Conservation (phyloP, 1,140 invertebrate species). For the Phocides pigmalion region DNA sequence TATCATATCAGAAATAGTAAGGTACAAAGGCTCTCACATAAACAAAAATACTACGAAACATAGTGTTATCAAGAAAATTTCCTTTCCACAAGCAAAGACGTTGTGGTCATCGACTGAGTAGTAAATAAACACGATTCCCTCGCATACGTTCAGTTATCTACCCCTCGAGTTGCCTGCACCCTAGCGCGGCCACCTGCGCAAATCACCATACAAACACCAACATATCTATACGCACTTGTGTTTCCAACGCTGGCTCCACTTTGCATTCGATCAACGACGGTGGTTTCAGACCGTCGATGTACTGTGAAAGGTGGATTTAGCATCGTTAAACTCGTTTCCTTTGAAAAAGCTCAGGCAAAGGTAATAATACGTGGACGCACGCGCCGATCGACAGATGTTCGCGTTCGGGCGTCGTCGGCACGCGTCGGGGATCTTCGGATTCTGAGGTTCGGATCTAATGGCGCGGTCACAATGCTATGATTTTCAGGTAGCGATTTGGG, state of each 20-base stretch:
- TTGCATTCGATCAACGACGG: neutral
- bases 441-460: constrained; percentile 18
- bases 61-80: neutral
- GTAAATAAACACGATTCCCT: constrained; percentile 29
- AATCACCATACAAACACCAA: constrained; percentile 19
- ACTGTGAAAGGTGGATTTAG: constrained; percentile 18
- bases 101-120: constrained; percentile 22
- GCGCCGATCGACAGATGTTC: constrained; percentile 46
- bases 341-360: constrained; percentile 29
- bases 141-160: constrained; percentile 24
- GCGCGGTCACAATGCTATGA: neutral
- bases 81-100: neutral
- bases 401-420: constrained; percentile 36
- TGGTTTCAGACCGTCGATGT: neutral
- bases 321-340: constrained; percentile 23
- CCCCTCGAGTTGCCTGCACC: constrained; percentile 4
- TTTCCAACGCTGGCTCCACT: neutral
- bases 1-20: too few species aligned
- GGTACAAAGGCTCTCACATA: too few species aligned
- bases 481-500: neutral
- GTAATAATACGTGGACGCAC: constrained; percentile 41
- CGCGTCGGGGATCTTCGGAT: constrained; percentile 34
- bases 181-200: constrained; percentile 31
- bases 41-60: too few species aligned
- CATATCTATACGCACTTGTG: constrained; percentile 16